Evolutionary conservation across 2,888 invertebrate species (phyloP), one percentile per base, ranked within the genome.

Genomic region (Rhagium mordax): DNA sequence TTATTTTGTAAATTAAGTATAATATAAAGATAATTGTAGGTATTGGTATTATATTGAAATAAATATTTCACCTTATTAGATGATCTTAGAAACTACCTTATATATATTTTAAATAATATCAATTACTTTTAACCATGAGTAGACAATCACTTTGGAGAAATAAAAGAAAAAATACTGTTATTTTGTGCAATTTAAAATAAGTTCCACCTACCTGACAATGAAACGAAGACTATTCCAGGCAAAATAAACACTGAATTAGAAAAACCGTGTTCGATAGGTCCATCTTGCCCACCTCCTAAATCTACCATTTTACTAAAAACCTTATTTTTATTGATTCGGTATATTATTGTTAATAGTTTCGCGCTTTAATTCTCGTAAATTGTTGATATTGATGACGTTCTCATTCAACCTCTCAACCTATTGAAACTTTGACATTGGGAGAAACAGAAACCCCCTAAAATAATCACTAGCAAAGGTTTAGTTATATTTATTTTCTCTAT

Each of bases 161-260:
- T 24, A 55, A 55, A 24, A 24, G 13, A 20, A n/a, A 10, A 33
- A 33, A 33, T 33, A 41, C n/a, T n/a, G n/a, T n/a, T 41, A 41
- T 13, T 41, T n/a, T 41, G 13, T 4, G n/a, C 41, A n/a, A 41
- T 41, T 41, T 4, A 41, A 41, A 41, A 41, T 10, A n/a, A n/a
- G n/a, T 41, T 41, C n/a, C n/a, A 77, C 90, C 91, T 89, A 96
- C 96, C 94, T 88, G 95, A 92, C 85, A 97, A 90, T 79, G 93
- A 91, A 80, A 94, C 89, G 81, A 96, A 93, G 79, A 96, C 91
- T 80, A 96, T 92, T 65, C 94, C 96, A 80, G 97, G 96, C 82
- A 96, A 85, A 81, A 96, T 94, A 87, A 97, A 96, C 79, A 96
- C 95, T 53, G 93, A 89, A 88, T 97, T 96, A 77, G 95, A 95